Evolutionary conservation across 2,113 vertebrate species (phyloP).

Genomic region (Archilochus colubris): DNA sequence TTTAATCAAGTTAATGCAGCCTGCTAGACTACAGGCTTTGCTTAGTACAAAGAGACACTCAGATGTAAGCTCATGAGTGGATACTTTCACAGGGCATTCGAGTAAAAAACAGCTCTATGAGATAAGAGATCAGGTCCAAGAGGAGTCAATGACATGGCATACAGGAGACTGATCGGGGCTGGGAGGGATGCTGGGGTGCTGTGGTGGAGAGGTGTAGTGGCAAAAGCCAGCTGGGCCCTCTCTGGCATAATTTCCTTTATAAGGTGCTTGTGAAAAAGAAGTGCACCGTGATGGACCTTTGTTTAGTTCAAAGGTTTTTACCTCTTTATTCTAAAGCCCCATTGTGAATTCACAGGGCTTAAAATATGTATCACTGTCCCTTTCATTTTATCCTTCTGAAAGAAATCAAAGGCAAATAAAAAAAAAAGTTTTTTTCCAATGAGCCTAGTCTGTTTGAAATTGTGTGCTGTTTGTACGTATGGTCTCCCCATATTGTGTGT

Average conservation of each 20-base stretch:
- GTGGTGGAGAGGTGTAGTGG: slow-evolving; percentile 77
- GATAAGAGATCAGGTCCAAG: slow-evolving; percentile 76
- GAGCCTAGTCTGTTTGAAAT: slow-evolving; percentile 88
- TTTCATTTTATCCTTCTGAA: slow-evolving; percentile 95
- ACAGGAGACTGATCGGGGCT: slow-evolving; percentile 74
- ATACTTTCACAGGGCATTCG: slow-evolving; percentile 81
- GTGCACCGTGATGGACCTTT: slow-evolving; percentile 89
- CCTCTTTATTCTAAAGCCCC: slow-evolving; percentile 96
- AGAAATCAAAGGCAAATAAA: slow-evolving; percentile 91
- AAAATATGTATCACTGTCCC: slow-evolving; percentile 99
- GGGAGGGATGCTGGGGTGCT: slow-evolving; percentile 80
- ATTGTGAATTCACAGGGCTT: slow-evolving; percentile 94
- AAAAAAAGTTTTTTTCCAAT: slow-evolving; percentile 73
- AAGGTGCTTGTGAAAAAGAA: slow-evolving; percentile 86
- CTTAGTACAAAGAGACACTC: slow-evolving; percentile 90
- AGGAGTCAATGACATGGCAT: slow-evolving; percentile 71
- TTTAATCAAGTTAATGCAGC: slow-evolving; percentile 99
- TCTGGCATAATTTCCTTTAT: slow-evolving; percentile 81
- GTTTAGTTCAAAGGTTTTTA: slow-evolving; percentile 98
- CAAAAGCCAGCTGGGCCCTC: slow-evolving; percentile 80
- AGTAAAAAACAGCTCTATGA: slow-evolving; percentile 74
- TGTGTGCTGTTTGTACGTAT: slow-evolving; percentile 79
- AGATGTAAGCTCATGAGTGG: slow-evolving; percentile 79
- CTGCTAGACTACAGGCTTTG: slow-evolving; percentile 80
- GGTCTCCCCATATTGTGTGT: slow-evolving; percentile 78